phyloP scores from a whole-genome alignment of 2,797 vertebrate species.

The Heliangelus exortis region DNA sequence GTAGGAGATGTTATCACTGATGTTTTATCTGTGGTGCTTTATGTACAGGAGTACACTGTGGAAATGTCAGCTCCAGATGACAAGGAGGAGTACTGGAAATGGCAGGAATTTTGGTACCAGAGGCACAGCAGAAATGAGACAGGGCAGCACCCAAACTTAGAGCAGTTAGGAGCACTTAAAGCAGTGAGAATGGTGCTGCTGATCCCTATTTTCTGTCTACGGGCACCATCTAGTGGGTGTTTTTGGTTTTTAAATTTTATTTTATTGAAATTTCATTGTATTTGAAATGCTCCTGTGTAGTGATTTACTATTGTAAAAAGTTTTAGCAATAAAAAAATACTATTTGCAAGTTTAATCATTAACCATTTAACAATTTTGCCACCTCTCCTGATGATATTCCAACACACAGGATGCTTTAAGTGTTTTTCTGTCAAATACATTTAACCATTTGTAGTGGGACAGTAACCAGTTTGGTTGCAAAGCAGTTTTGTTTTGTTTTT shows the following conservation, averaged over 20 bases:
- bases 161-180: too few species aligned
- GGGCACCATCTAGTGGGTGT: slow-evolving; percentile 51
- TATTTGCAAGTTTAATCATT: background rate
- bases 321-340: background rate
- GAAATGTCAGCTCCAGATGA: background rate
- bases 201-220: background rate
- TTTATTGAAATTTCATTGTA: too few species aligned
- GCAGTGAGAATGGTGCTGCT: background rate
- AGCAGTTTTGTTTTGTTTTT: background rate
- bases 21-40: background rate
- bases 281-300: background rate
- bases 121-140: background rate
- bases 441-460: background rate
- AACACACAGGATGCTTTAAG: accelerated
- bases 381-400: background rate
- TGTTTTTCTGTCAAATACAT: background rate
- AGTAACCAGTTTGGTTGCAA: background rate
- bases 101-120: background rate
- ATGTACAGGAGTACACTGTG: background rate
- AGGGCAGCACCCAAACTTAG: accelerated
- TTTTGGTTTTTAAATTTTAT: background rate
- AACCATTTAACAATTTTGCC: background rate
- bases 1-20: background rate
- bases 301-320: background rate
- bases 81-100: background rate